Evolutionary conservation across 2,888 invertebrate species (phyloP), one percentile per base, ranked within the genome.

Genomic region (Eupithecia dodoneata): DNA sequence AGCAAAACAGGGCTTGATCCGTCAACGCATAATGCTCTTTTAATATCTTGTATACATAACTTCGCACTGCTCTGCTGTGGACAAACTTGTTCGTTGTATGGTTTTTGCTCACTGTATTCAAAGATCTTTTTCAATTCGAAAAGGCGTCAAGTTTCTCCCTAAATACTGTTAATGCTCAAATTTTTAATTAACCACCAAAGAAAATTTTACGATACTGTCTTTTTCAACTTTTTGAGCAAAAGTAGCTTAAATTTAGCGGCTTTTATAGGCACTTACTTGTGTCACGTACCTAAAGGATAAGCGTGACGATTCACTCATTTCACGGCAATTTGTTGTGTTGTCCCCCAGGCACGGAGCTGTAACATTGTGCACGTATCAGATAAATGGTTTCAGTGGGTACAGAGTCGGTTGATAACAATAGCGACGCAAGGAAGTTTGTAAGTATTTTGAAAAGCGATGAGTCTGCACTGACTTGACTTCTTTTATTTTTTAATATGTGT

Each of bases 251-350:
- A 63, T 63, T 63, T 18, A 30, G 63, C 63, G 63, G 30, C 63
- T 12, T 30, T 10, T 63, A 45, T 45, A 63, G 63, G 63, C 63
- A 52, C 67, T 74, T 55, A 45, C 73, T 55, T 74, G 76, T 52
- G 49, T 67, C 72, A 72, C 74, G 85, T 85, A 83, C 86, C 30
- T 30, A 30, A 30, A 78, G 84, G 83, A 83, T 84, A 84, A 85
- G 75, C 82, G 84, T 79, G 84, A 84, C 83, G 84, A 84, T 85
- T 83, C 83, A 84, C 83, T 85, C 84, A 86, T 86, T 86, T 85
- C 83, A 84, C 83, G 82, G 82, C 83, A 84, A 85, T 87, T 87
- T 86, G 84, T 85, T 84, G 83, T 84, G 83, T 81, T 82, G 82
- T 84, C 83, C 82, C 80, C 73, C 74, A 72, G 76, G 80, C 81